These are phyloP conservation scores for Volucella bombylans DNA, from an alignment of 2,888 invertebrate genomes.

Conservation along the genomic window DNA sequence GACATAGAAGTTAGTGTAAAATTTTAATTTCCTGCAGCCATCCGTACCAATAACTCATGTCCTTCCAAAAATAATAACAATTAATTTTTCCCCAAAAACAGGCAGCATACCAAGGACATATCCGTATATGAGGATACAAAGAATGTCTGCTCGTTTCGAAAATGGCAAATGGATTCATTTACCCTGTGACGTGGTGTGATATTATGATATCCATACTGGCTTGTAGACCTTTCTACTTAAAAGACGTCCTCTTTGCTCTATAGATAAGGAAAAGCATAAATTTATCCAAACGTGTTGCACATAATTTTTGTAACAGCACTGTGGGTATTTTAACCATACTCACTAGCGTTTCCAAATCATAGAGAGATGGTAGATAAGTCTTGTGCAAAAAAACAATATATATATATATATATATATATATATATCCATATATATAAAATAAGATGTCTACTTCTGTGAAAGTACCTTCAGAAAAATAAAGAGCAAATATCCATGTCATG, in stretches of 20 bases:
- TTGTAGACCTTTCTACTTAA: too few species aligned
- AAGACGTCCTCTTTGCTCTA: constrained; percentile 27
- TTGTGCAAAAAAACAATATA: constrained; percentile 54
- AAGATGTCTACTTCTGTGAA: constrained; percentile 40
- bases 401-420: too few species aligned
- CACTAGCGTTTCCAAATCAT: constrained; percentile 19
- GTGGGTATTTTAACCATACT: constrained; percentile 52
- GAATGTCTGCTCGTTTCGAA: constrained; percentile 12
- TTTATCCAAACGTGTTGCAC: constrained; percentile 64
- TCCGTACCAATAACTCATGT: constrained; percentile 50
- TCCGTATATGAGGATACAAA: constrained; percentile 35
- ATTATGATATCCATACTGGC: background rate
- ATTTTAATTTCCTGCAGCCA: constrained; percentile 58
- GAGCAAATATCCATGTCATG: constrained; percentile 16
- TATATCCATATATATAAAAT: background rate
- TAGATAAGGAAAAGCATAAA: constrained; percentile 61
- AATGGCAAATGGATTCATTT: constrained; percentile 30
- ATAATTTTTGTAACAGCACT: constrained; percentile 57
- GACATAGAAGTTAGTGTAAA: constrained; percentile 22
- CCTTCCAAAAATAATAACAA: constrained; percentile 63
- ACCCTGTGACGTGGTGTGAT: constrained; percentile 29
- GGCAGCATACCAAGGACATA: constrained; percentile 31
- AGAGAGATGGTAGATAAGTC: constrained; percentile 30
- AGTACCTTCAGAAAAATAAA: background rate
- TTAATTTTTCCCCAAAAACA: constrained; percentile 44